Evolutionary conservation across 2,113 vertebrate genomes (phyloP).

Genomic region (Oryzias javanicus): DNA sequence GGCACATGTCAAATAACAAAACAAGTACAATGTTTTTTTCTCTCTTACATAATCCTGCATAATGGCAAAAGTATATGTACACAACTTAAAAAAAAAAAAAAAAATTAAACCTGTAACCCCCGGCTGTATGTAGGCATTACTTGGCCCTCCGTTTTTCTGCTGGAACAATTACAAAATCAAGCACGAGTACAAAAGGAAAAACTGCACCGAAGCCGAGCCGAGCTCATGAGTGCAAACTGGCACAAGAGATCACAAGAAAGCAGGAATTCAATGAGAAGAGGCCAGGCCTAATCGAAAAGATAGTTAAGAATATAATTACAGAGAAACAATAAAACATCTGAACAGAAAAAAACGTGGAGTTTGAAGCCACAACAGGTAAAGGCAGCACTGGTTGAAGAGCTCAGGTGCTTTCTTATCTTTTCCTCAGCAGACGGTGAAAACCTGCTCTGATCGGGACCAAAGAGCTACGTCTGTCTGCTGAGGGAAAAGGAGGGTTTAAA

Average conservation of each 20-base stretch:
- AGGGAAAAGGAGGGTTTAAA: constrained; percentile 2
- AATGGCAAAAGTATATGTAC: constrained; percentile 58
- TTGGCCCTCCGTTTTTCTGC: constrained; percentile 47
- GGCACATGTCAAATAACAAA: constrained; percentile 59
- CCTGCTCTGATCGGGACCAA: constrained; percentile 7
- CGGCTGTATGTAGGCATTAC: constrained; percentile 36
- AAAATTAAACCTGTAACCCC: constrained; percentile 26
- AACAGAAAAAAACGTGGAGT: constrained; percentile 50
- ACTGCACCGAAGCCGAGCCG: constrained; percentile 27
- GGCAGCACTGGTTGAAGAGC: constrained; percentile 49
- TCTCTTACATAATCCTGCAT: constrained; percentile 68
- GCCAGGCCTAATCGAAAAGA: constrained; percentile 46
- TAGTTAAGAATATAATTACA: constrained; percentile 71
- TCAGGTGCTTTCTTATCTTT: neutral
- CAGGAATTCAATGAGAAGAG: constrained; percentile 42
- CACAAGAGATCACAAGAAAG: constrained; percentile 32
- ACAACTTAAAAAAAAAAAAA: constrained; percentile 60
- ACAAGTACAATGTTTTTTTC: constrained; percentile 56
- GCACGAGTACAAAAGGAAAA: constrained; percentile 16
- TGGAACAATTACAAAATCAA: constrained; percentile 49
- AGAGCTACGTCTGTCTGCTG: constrained; percentile 3
- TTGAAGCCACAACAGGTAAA: constrained; percentile 21
- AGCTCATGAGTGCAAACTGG: constrained; percentile 52
- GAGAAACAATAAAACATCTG: constrained; percentile 65
- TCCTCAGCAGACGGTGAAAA: constrained; percentile 4